Base-by-base conservation (phyloP, 2,797 vertebrate species). In the Tapera naevia region DNA sequence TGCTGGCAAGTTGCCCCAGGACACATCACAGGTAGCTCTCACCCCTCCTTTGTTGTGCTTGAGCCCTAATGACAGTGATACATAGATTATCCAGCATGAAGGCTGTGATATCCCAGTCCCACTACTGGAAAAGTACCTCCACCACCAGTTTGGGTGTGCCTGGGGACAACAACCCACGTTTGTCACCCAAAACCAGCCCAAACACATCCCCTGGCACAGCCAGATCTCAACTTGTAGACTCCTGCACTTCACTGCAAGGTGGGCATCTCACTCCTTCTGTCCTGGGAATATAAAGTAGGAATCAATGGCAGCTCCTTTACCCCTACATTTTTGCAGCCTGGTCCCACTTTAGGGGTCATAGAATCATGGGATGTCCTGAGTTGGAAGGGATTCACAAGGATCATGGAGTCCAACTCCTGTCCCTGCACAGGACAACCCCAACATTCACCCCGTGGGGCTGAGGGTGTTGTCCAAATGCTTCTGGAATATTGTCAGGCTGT, bases 131-230 rank as follows among this genome's bases (percentile, higher is more conserved):
- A 80, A 62, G 56, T 3, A 0, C 6, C 80, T 60, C 25, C 2
- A 2, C 45, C 37, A 17, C 54, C 30, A 58, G 30, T 37, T 39
- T 8, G 3, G 25, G n/a, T 7, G 37, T 32, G 17, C 28, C 0
- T 54, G 46, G 41, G 73, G 73, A 69, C 50, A 69, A 53, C 33
- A 18, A 22, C 58, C 35, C 21, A 17, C 25, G 24, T 57, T 39
- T 13, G 30, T 17, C 61, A 39, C 35, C 48, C 70, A 53, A 60
- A 75, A 17, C 23, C 13, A 16, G 27, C 43, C 50, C n/a, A 24
- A 28, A 4, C 0, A 0, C 11, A 2, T 9, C 33, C 33, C 51
- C 33, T 12, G 24, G 19, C 23, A 28, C 9, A 11, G 58, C 35
- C 54, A 45, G 22, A 35, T 24, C 70, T 60, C 58, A 18, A 22